These are phyloP conservation scores for Anoplophora glabripennis DNA, from an alignment of 1,140 invertebrate genomes.

Conservation along the genomic window DNA sequence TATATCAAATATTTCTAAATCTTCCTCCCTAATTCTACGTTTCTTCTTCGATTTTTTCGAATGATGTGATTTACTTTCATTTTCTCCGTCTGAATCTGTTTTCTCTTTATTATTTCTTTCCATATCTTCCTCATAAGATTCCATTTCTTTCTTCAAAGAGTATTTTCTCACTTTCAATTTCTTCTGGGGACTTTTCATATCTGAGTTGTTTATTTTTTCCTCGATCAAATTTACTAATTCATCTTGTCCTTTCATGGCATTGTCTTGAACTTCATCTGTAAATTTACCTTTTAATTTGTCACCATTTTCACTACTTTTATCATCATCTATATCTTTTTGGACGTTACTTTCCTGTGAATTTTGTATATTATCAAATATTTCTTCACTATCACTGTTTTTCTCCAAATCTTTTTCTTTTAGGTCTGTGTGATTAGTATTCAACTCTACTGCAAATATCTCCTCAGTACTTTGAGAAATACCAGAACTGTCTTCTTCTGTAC, in stretches of 20 bases:
- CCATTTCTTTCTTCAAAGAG: too few species aligned
- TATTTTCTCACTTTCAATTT: slow-evolving; percentile 2
- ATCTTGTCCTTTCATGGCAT: slow-evolving; percentile 2
- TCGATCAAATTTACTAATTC: background rate
- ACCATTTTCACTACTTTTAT: background rate
- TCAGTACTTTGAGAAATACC: too few species aligned
- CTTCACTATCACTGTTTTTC: background rate
- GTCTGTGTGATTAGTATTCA: too few species aligned
- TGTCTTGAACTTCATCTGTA: slow-evolving; percentile 1
- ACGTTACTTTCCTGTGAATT: too few species aligned
- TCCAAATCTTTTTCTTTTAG: too few species aligned
- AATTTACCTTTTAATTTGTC: background rate
- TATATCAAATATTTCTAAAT: too few species aligned
- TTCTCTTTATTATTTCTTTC: slow-evolving; percentile 1
- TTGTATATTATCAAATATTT: slow-evolving; percentile 1
- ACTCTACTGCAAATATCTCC: too few species aligned
- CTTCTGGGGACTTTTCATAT: background rate
- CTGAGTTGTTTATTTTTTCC: background rate
- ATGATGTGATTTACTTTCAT: background rate
- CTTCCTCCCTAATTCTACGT: too few species aligned
- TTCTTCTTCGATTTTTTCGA: too few species aligned
- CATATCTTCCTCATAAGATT: slow-evolving; percentile 2
- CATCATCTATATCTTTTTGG: background rate
- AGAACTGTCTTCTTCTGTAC: too few species aligned
- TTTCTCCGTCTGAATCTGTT: background rate